Evolutionary conservation across 1,140 invertebrate genomes (phyloP).

Genomic region (Bursaphelenchus mucronatus): DNA sequence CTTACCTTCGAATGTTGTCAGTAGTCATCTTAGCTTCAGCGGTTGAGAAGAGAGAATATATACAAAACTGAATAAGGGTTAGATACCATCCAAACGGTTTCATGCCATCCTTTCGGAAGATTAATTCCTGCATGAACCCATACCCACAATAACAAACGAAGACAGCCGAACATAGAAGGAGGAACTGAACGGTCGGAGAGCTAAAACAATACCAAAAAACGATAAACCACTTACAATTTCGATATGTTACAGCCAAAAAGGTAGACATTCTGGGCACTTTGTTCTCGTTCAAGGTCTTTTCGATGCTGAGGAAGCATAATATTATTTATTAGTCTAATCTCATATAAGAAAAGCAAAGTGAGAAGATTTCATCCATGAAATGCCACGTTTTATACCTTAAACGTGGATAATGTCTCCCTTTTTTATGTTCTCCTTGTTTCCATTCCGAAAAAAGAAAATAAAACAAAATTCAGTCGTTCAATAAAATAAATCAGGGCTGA

Average conservation of each 20-base stretch:
- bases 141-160: slow-evolving; percentile 83
- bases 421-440: too few relatives aligned
- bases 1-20: slow-evolving; percentile 70
- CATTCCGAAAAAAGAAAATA: too few relatives aligned
- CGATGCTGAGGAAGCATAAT: too few relatives aligned
- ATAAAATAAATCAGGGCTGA: too few relatives aligned
- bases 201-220: slow-evolving; percentile 14
- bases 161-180: slow-evolving; percentile 72
- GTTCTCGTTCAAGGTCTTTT: background rate
- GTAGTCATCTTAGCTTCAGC: slow-evolving; percentile 70
- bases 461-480: too few relatives aligned
- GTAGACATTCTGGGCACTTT: slow-evolving; percentile 4
- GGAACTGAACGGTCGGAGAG: slow-evolving; percentile 69
- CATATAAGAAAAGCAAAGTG: too few relatives aligned
- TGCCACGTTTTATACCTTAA: too few relatives aligned
- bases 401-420: too few relatives aligned
- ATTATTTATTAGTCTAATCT: too few relatives aligned
- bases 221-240: slow-evolving; percentile 8
- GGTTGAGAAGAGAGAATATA: slow-evolving; percentile 76
- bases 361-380: too few relatives aligned
- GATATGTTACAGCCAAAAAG: slow-evolving; percentile 9
- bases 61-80: slow-evolving; percentile 82
- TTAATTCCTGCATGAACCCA: slow-evolving; percentile 85
- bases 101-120: slow-evolving; percentile 81
- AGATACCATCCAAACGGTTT: slow-evolving; percentile 85